Percentiles rank a stretch among this genome's conserved stretches.
Evolutionary conservation across 2,113 vertebrate genomes (phyloP).

Genomic region (Atractosteus spatula): DNA sequence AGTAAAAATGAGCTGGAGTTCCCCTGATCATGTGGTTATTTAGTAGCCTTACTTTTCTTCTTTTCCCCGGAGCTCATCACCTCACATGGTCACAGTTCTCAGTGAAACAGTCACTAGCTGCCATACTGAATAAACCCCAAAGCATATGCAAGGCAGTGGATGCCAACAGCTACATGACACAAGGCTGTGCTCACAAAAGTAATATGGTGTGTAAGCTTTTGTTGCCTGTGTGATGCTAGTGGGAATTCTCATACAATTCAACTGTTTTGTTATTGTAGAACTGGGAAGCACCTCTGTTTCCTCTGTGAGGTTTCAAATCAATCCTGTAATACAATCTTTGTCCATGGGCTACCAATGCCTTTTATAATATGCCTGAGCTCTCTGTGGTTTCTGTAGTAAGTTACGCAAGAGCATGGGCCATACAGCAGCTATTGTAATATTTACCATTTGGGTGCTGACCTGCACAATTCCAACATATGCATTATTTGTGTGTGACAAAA

Average conservation of each 20-base stretch:
- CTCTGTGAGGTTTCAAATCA: no score
- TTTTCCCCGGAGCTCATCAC: constrained; percentile 40
- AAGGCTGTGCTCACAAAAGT: not conserved
- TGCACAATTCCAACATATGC: no score
- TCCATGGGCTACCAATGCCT: no score
- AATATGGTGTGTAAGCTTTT: not conserved
- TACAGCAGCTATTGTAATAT: not conserved
- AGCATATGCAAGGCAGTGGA: not conserved
- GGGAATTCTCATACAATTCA: not conserved
- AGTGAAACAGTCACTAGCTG: constrained; percentile 28
- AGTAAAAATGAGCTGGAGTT: constrained; percentile 15
- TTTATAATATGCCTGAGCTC: no score
- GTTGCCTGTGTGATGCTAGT: not conserved
- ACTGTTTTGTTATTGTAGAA: not conserved
- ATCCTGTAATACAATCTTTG: no score
- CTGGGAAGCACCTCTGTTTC: not conserved
- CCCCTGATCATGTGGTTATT: constrained; percentile 41
- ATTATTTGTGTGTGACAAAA: no score
- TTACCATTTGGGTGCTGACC: no score
- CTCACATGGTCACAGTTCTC: constrained; percentile 42
- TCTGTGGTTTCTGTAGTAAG: no score
- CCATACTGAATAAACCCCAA: constrained; percentile 12
- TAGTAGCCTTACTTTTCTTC: constrained; percentile 31
- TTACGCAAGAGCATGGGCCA: not conserved
- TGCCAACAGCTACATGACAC: constrained; percentile 4